Base-by-base conservation (phyloP, 2,797 vertebrate genomes). In the Dryobates pubescens region DNA sequence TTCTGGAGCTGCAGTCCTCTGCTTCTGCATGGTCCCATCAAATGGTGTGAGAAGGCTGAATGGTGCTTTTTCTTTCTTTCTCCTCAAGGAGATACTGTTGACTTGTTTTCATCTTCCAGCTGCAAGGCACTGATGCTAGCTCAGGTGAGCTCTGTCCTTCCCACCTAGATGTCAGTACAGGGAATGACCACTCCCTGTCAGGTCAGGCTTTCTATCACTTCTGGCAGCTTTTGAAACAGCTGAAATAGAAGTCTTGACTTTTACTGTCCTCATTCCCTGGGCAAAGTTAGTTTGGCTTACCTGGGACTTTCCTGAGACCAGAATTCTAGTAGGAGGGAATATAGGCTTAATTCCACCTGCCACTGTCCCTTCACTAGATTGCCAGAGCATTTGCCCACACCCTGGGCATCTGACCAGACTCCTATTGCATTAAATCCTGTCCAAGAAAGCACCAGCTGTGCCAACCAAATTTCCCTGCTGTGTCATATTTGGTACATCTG, bases 61-160 rank as follows among this genome's bases (percentile, higher is more conserved):
- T 65, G 74, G 68, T 94, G 82, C 86, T 92, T 87, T 94, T 82
- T 69, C 29, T 59, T 82, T 71, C 59, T 78, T 91, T 73, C 49
- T 92, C 45, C 22, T 82, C 22, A 67, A 89, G 64, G 71, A 88
- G 59, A 53, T 93, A 45, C 34, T 72, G 12, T 77, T 84, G 74
- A 87, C 32, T 65, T 68, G 41, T 82, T 91, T 88, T 91, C 88
- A 89, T 9, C 82, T 61, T 91, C 67, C 74, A 69, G 63, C 64
- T 90, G 70, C 5, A 10, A 84, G 89, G 69, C 71, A 74, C 69
- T 75, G n/a, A 73, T 88, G 58, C 54, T 88, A 41, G 73, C 65
- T 92, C 74, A 91, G 89, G 71, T 91, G 89, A 95, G 61, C 59
- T 41, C 61, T 27, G 4, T 67, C 85, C 43, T 82, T 91, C 77